Percentiles rank a stretch among this genome's conserved stretches.
phyloP scores from a whole-genome alignment of 2,888 invertebrate genomes.

The Enchytraeus crypticus region DNA sequence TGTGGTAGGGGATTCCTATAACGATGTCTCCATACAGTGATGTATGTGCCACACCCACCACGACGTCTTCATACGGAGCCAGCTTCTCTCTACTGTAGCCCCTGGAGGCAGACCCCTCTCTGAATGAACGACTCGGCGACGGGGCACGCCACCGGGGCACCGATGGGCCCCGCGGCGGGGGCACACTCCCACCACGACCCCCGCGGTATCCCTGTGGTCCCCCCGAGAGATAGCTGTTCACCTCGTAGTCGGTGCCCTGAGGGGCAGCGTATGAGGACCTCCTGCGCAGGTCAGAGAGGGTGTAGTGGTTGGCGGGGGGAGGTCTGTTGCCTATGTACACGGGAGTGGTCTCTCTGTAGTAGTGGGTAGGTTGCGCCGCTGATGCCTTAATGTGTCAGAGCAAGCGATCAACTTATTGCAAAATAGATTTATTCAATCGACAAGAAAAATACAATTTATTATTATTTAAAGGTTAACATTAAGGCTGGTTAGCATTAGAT shows the following conservation, averaged over 20 bases:
- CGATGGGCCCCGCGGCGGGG: neutral
- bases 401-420: too few relatives aligned
- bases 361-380: too few relatives aligned
- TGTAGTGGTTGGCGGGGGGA: neutral
- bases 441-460: too few relatives aligned
- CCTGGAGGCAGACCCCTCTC: too few relatives aligned
- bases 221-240: neutral
- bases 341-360: too few relatives aligned
- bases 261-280: conserved; percentile 2
- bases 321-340: neutral
- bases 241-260: conserved; percentile 1
- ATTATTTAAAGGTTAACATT: too few relatives aligned
- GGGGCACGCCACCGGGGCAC: conserved; percentile 5
- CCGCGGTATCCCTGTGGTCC: neutral
- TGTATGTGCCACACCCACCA: conserved; percentile 3
- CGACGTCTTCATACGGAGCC: conserved; percentile 1
- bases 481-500: too few relatives aligned
- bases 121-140: neutral
- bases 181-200: neutral
- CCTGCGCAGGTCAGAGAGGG: neutral
- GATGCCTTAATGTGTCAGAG: too few relatives aligned
- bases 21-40: conserved; percentile 5
- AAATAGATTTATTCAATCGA: too few relatives aligned
- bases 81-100: neutral
- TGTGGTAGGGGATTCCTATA: conserved; percentile 6